Conservation (phyloP, 2,113 vertebrate species). For the Corydoras maculifer region DNA sequence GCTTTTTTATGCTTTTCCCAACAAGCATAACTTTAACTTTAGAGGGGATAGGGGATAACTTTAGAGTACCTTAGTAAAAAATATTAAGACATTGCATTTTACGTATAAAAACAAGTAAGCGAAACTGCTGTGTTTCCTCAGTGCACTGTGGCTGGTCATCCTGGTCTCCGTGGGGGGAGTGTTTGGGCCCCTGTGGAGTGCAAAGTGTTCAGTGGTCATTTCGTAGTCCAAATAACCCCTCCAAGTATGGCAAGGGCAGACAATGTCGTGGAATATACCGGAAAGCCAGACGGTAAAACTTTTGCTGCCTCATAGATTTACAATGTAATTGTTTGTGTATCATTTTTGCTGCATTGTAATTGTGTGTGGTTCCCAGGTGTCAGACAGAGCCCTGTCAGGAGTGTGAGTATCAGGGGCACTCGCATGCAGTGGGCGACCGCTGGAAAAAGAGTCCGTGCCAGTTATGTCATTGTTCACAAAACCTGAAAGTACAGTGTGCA, state of each 20-base stretch:
- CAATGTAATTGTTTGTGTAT: not conserved
- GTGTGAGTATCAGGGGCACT: conserved; percentile 65
- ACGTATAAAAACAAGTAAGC: no score
- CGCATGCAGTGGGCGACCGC: conserved; percentile 62
- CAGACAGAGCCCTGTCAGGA: conserved; percentile 70
- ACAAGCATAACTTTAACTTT: no score
- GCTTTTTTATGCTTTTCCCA: no score
- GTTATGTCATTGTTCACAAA: conserved; percentile 74
- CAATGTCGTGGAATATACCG: conserved; percentile 78
- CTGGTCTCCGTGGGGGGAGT: conserved; percentile 84
- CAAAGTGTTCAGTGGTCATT: conserved; percentile 90
- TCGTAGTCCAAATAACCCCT: conserved; percentile 81
- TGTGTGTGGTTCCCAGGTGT: conserved; percentile 62
- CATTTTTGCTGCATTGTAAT: conserved; percentile 5
- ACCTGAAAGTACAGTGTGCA: conserved; percentile 62
- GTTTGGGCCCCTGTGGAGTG: conserved; percentile 77
- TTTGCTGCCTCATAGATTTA: not conserved
- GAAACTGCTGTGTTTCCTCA: conserved; percentile 38
- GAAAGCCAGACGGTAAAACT: conserved; percentile 76
- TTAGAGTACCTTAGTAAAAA: no score
- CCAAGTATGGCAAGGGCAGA: conserved; percentile 59
- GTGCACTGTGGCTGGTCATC: conserved; percentile 84
- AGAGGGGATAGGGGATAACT: no score
- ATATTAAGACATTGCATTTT: no score
- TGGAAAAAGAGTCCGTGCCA: conserved; percentile 71